Base-by-base conservation (phyloP, 2,888 invertebrate genomes). In the Eledona agricola region DNA sequence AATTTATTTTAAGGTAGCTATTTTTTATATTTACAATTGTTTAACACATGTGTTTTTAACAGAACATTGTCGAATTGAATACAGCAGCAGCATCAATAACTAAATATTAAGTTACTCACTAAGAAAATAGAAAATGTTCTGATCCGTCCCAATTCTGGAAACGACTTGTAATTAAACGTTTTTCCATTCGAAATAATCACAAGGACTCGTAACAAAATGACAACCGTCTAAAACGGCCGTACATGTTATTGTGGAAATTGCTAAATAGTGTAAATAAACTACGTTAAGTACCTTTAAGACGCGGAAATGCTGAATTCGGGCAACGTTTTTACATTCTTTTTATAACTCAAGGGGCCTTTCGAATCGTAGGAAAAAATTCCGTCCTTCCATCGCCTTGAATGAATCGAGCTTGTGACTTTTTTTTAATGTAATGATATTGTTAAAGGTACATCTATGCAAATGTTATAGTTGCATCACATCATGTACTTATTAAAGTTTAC, bases 401-500 rank as follows among this genome's bases (percentile, higher is more conserved):
- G 7, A 26, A 37, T 35, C 23, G 42, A 49, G 42, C 34, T 49
- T 46, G 35, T 31, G 51, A 32, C 51, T 26, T 15, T 55, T 25
- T 51, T 45, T 51, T 46, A 25, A 38, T 49, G 32, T 46, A 46
- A 34, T 46, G 45, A 55, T 42, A 60, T 59, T 59, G 57, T 59
- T 59, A 58, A 57, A 56, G 58, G 60, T 64, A 64, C 64, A 59
- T 62, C 49, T 34, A 62, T 66, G 64, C 64, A 65, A 57, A 60
- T 59, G 59, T 66, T 60, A 57, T 65, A 60, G 60, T 69, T 65
- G 68, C 66, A 70, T 70, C 68, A 70, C 67, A 65, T 26, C 35
- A 43, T 69, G 69, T 69, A 67, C 68, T 70, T 69, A 66, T 65
- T 64, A 63, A 67, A 67, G 59, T 66, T 64, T 70, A 67, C 67